Evolutionary conservation across 2,797 vertebrate genomes (phyloP).

Genomic region (Galagoides demidoff): DNA sequence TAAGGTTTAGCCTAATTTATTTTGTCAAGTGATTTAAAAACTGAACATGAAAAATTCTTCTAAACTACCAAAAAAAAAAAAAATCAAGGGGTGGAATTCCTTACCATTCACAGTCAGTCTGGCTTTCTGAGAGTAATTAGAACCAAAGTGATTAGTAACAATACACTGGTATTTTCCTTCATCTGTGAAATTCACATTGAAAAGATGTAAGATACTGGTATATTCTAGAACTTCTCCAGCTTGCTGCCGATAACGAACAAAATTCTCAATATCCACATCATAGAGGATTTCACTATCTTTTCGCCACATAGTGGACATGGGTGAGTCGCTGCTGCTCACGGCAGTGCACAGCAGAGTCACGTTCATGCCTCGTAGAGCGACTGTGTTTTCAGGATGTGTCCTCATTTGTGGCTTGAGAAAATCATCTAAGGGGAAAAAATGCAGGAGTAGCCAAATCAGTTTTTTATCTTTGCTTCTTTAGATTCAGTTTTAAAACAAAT

Average conservation of each 20-base stretch:
- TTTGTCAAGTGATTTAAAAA: slow-evolving; percentile 31
- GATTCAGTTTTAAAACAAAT: slow-evolving; percentile 36
- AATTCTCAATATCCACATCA: slow-evolving; percentile 88
- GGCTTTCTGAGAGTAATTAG: slow-evolving; percentile 92
- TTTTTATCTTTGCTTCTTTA: slow-evolving; percentile 43
- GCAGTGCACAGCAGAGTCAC: slow-evolving; percentile 88
- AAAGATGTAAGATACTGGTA: slow-evolving; percentile 88
- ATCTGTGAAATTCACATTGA: slow-evolving; percentile 91
- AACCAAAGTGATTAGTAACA: slow-evolving; percentile 91
- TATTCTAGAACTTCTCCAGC: slow-evolving; percentile 87
- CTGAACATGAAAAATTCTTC: slow-evolving; percentile 5
- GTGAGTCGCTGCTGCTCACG: slow-evolving; percentile 90
- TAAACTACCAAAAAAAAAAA: not conserved
- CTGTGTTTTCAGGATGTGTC: slow-evolving; percentile 87
- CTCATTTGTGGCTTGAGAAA: slow-evolving; percentile 91
- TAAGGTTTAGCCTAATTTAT: slow-evolving; percentile 36
- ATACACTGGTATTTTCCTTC: slow-evolving; percentile 92
- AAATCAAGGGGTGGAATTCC: slow-evolving; percentile 39
- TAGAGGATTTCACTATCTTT: slow-evolving; percentile 90
- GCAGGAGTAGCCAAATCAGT: slow-evolving; percentile 22
- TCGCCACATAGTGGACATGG: slow-evolving; percentile 89
- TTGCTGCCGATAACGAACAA: slow-evolving; percentile 88
- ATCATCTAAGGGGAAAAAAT: slow-evolving; percentile 85
- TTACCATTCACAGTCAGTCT: slow-evolving; percentile 91
- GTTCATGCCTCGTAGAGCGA: slow-evolving; percentile 88